Conservation (phyloP, 2,888 invertebrate genomes). For the Lamellibrachia columna region DNA sequence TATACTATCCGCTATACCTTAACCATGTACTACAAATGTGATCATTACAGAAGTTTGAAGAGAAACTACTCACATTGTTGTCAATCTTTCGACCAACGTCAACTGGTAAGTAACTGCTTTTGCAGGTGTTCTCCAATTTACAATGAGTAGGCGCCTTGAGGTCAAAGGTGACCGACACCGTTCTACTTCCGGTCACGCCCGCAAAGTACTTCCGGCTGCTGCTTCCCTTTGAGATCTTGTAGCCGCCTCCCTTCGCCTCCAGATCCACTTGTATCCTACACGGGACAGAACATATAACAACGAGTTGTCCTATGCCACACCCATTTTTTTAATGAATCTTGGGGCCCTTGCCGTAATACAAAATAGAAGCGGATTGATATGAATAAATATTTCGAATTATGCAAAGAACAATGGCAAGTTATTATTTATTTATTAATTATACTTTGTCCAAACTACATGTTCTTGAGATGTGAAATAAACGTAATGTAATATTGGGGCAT, state of each 20-base stretch:
- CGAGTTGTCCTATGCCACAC: no score
- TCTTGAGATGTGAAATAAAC: no score
- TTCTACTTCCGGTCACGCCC: neutral
- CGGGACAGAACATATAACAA: neutral
- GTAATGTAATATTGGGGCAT: no score
- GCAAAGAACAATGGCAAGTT: no score
- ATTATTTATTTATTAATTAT: no score
- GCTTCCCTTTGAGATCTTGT: neutral
- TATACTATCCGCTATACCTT: neutral
- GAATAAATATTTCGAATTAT: no score
- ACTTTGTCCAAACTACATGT: no score
- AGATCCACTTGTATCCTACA: neutral
- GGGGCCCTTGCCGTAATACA: no score
- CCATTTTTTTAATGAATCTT: no score
- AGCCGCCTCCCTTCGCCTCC: neutral
- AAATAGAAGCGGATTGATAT: no score
- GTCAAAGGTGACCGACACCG: neutral
- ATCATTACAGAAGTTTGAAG: neutral
- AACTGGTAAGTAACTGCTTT: neutral
- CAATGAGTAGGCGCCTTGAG: neutral
- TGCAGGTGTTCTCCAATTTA: neutral
- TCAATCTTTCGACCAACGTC: slow-evolving; percentile 5
- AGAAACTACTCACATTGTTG: neutral
- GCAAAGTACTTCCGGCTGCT: neutral
- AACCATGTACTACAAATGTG: neutral